Evolutionary conservation across 2,888 invertebrate species (phyloP), one percentile per base, ranked within the genome.

Genomic region (Noctuana brunneofusca): DNA sequence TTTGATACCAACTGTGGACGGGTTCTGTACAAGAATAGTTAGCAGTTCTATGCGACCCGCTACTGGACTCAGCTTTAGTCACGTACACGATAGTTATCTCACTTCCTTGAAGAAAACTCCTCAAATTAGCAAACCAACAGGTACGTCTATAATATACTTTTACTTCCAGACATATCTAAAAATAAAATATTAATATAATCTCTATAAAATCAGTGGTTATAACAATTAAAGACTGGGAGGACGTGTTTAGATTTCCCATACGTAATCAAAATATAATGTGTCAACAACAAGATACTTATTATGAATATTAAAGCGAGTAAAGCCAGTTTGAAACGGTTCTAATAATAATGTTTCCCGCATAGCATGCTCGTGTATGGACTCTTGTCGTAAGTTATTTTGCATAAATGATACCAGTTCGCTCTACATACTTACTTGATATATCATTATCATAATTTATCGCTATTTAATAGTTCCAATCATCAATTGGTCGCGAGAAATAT

Each of bases 21-120:
- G 65, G 66, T 64, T 78, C 74, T 75, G 75, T 74, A 73, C 74
- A 72, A 76, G 72, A 73, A 74, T 73, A 73, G 75, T 73, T 69
- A 76, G 68, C 69, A 73, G 67, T 67, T 64, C 66, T 69, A 60
- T 69, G 67, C 66, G 67, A 68, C 62, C 66, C 66, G 60, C 64
- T 58, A 32, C 27, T 52, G 65, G 65, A 58, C 62, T 68, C 58
- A 41, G 64, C 30, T 66, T 66, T 53, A 49, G 63, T 60, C 65
- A 66, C 58, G 59, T 64, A 64, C 20, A 63, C 30, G 43, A 43
- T 18, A 43, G 43, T 43, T 43, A 43, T 18, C 18, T 18, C 43
- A 43, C 18, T 43, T 43, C 43, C 43, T 18, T 43, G 18, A 43
- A 3, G 9, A 11, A 43, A 43, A 43, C 43, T 9, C 43, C 18